Evolutionary conservation across 2,888 invertebrate species (phyloP).

Genomic region (Oligia fasciuncula): DNA sequence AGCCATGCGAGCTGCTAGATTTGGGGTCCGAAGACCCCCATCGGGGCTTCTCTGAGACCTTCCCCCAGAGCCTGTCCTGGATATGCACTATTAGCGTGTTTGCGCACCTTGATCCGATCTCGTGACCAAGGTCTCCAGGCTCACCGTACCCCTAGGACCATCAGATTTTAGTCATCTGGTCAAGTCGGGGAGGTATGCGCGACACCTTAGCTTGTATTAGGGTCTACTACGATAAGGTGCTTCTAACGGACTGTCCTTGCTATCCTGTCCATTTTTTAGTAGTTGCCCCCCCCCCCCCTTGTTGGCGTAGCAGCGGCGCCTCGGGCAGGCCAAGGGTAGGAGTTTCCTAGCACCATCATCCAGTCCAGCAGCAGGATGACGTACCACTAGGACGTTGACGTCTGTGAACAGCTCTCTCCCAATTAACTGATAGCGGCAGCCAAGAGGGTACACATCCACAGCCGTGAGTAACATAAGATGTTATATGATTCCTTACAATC

Average conservation of each 20-base stretch:
- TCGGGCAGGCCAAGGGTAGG: background rate
- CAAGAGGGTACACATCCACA: too few relatives aligned
- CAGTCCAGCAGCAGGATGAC: background rate
- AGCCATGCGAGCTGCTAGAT: background rate
- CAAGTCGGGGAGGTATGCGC: background rate
- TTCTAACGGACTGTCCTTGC: background rate
- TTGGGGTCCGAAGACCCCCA: slow-evolving; percentile 4
- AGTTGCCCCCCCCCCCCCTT: too few relatives aligned
- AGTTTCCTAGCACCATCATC: background rate
- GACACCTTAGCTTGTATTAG: background rate
- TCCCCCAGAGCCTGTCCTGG: background rate
- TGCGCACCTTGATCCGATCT: background rate
- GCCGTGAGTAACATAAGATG: slow-evolving; percentile 40
- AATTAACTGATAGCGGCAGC: too few relatives aligned
- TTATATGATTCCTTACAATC: too few relatives aligned
- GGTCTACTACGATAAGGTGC: background rate
- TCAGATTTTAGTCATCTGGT: background rate
- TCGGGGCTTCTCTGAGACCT: slow-evolving; percentile 1
- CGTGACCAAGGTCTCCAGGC: background rate
- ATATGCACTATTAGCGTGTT: background rate
- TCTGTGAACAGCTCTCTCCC: too few relatives aligned
- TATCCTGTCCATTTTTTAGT: too few relatives aligned
- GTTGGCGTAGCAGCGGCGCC: background rate
- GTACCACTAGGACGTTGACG: too few relatives aligned
- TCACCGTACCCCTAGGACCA: background rate